Conservation (phyloP, 2,888 invertebrate genomes). For the Drosophila borealis region DNA sequence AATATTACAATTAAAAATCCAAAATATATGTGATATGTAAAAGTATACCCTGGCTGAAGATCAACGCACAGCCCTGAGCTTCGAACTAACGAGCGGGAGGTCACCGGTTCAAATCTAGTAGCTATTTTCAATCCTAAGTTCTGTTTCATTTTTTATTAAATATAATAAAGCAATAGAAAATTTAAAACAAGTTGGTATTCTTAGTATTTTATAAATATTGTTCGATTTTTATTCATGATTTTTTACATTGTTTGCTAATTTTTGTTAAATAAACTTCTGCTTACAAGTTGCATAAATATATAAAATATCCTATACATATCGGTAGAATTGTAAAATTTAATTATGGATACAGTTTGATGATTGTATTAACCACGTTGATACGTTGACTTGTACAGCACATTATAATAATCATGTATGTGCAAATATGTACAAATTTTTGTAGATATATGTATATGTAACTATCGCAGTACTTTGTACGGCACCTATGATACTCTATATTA, state of each 20-base stretch:
- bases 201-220: constrained; percentile 61
- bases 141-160: too few species aligned
- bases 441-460: constrained; percentile 27
- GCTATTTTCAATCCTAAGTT: too few species aligned
- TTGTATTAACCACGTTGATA: constrained; percentile 64
- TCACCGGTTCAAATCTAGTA: too few species aligned
- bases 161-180: too few species aligned
- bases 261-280: constrained; percentile 38
- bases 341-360: constrained; percentile 42
- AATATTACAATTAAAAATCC: not conserved
- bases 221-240: constrained; percentile 52
- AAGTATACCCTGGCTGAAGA: too few species aligned
- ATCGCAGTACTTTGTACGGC: constrained; percentile 79
- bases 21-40: not conserved
- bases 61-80: too few species aligned
- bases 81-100: too few species aligned
- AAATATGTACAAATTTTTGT: constrained; percentile 43
- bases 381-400: constrained; percentile 62
- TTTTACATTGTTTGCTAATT: constrained; percentile 29
- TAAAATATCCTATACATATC: constrained; percentile 54
- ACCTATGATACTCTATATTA: constrained; percentile 56
- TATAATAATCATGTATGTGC: constrained; percentile 29
- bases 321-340: constrained; percentile 25
- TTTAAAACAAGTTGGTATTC: too few species aligned
- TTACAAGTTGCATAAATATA: constrained; percentile 58